These are phyloP conservation scores for Zaprionus nigranus DNA, from an alignment of 1,140 invertebrate species.

Conservation along the genomic window DNA sequence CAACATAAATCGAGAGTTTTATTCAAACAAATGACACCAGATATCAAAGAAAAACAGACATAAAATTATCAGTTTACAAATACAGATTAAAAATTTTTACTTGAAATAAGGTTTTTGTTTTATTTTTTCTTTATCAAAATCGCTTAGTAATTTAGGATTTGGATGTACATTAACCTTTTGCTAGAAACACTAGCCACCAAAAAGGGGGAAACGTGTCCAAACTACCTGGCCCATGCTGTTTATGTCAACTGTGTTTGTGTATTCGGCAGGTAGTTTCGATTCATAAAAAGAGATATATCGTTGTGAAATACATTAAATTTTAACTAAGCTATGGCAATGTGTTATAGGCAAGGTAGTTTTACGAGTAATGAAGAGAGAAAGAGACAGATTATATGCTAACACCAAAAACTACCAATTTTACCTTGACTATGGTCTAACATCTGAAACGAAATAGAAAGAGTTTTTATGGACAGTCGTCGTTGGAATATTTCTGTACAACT, in stretches of 20 bases:
- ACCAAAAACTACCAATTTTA: conserved; percentile 62
- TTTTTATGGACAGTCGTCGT: background rate
- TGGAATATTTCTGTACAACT: background rate
- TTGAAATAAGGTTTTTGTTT: conserved; percentile 1
- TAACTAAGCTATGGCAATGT: conserved; percentile 1
- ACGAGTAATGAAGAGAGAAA: background rate
- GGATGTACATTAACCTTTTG: conserved; percentile 1
- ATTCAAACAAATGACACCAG: conserved; percentile 48
- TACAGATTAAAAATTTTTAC: background rate
- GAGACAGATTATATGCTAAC: conserved; percentile 23
- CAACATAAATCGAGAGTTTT: conserved; percentile 39
- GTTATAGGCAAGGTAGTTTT: background rate
- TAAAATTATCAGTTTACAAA: background rate
- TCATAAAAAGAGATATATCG: conserved; percentile 50
- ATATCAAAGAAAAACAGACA: conserved; percentile 23
- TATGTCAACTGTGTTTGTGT: conserved; percentile 69
- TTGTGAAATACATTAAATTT: conserved; percentile 33
- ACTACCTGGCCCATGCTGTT: conserved; percentile 83
- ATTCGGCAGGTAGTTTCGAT: conserved; percentile 29
- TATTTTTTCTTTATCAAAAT: conserved; percentile 56
- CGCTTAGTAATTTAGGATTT: conserved; percentile 57
- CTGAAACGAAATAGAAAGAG: conserved; percentile 72
- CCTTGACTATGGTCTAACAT: conserved; percentile 70
- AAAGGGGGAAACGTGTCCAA: conserved; percentile 79
- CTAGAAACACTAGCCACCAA: conserved; percentile 67